phyloP scores from a whole-genome alignment of 2,113 vertebrate genomes.

The Podiceps cristatus region DNA sequence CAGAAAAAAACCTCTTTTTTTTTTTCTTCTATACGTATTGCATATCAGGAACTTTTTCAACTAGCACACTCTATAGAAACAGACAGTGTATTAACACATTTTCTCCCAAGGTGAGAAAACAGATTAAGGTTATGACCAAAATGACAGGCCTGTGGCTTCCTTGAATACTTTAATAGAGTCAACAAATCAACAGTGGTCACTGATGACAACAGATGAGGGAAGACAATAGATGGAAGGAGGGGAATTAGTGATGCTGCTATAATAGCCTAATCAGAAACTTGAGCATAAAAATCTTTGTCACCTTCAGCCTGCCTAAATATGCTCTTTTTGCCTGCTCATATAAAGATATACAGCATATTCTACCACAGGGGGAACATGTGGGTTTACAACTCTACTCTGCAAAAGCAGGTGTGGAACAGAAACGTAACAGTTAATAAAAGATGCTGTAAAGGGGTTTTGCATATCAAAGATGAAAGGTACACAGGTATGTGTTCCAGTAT shows the following conservation, averaged over 20 bases:
- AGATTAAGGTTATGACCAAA: conserved; percentile 74
- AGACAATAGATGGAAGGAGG: conserved; percentile 44
- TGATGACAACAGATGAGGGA: conserved; percentile 57
- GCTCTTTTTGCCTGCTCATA: not conserved
- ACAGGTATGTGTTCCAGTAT: not conserved
- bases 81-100: conserved; percentile 51
- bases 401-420: not conserved
- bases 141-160: conserved; percentile 63
- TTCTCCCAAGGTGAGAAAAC: conserved; percentile 72
- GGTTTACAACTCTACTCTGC: not conserved
- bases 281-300: conserved; percentile 38
- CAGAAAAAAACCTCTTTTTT: not conserved
- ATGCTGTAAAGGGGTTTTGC: not conserved
- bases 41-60: conserved; percentile 28
- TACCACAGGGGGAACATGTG: not conserved
- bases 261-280: conserved; percentile 48
- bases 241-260: conserved; percentile 55
- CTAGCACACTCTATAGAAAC: conserved; percentile 10
- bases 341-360: not conserved
- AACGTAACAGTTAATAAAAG: not conserved
- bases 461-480: not conserved
- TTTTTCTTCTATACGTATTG: not conserved
- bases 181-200: conserved; percentile 65
- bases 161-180: conserved; percentile 64
- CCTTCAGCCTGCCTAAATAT: conserved; percentile 29